Percentiles rank a stretch among this genome's conserved stretches.
Evolutionary conservation across 2,888 invertebrate genomes (phyloP).

Genomic region (Agonum fuliginosum): DNA sequence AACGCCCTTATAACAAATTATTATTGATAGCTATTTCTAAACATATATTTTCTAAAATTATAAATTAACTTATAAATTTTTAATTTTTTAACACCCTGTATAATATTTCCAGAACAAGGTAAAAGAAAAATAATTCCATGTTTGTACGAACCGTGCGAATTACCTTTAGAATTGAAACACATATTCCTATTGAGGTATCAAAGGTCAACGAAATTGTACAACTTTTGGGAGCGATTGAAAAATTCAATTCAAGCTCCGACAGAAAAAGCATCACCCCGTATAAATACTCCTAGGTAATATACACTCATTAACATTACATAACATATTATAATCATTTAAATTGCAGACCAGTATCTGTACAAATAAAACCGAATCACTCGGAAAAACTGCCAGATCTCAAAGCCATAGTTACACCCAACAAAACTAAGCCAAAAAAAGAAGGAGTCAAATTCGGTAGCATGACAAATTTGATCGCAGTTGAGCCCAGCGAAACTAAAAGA

Average conservation of each 20-base stretch:
- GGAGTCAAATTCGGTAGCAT: conserved; percentile 66
- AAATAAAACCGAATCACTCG: conserved; percentile 51
- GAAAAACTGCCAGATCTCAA: conserved; percentile 50
- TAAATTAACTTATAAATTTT: no score
- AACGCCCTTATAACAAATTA: no score
- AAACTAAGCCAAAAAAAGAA: conserved; percentile 62
- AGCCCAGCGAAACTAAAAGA: conserved; percentile 9
- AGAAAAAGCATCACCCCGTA: conserved; percentile 20
- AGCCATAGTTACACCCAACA: conserved; percentile 30
- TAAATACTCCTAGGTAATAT: conserved; percentile 35
- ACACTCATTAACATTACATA: neutral
- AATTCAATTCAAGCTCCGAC: conserved; percentile 73
- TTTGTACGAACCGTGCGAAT: conserved; percentile 78
- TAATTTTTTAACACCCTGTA: neutral
- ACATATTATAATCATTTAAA: neutral
- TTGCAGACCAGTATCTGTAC: conserved; percentile 57
- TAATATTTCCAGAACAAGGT: conserved; percentile 70
- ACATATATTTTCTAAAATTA: no score
- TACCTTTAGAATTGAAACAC: conserved; percentile 81
- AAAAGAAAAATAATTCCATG: conserved; percentile 83
- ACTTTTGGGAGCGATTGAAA: conserved; percentile 83
- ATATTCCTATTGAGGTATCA: conserved; percentile 80
- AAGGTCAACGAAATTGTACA: conserved; percentile 74
- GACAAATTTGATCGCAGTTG: conserved; percentile 61
- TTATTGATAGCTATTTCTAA: no score